phyloP scores from a whole-genome alignment of 2,797 vertebrate species.

The Myiotriccus ornatus region DNA sequence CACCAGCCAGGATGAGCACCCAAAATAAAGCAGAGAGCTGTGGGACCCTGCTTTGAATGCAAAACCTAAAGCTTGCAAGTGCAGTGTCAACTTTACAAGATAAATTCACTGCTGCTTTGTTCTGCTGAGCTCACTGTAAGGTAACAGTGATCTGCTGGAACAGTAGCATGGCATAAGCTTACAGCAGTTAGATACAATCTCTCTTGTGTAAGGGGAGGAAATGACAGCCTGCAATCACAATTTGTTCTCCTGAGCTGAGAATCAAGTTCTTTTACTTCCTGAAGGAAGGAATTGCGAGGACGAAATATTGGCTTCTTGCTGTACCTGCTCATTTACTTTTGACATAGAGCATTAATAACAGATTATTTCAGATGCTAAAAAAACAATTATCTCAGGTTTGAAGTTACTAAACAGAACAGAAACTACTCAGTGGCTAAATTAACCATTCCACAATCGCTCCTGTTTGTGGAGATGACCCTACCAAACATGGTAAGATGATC shows the following conservation, averaged over 20 bases:
- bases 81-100: neutral
- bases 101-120: neutral
- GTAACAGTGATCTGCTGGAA: neutral
- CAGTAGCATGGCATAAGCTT: neutral
- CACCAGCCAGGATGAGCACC: neutral
- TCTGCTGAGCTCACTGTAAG: neutral
- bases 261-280: neutral
- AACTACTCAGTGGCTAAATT: neutral
- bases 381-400: neutral
- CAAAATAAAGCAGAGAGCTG: neutral
- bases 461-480: conserved; percentile 52
- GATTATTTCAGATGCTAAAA: neutral
- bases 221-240: neutral
- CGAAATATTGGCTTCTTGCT: neutral
- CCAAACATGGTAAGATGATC: conserved; percentile 91
- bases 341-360: neutral
- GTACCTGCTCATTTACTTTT: neutral
- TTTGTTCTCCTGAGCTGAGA: neutral
- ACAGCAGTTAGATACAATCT: conserved; percentile 1
- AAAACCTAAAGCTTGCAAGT: neutral
- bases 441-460: neutral
- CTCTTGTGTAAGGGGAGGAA: neutral
- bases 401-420: neutral
- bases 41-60: neutral
- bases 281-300: neutral